Conservation (phyloP, 2,888 invertebrate genomes). For the Lasioglossum figueresi region DNA sequence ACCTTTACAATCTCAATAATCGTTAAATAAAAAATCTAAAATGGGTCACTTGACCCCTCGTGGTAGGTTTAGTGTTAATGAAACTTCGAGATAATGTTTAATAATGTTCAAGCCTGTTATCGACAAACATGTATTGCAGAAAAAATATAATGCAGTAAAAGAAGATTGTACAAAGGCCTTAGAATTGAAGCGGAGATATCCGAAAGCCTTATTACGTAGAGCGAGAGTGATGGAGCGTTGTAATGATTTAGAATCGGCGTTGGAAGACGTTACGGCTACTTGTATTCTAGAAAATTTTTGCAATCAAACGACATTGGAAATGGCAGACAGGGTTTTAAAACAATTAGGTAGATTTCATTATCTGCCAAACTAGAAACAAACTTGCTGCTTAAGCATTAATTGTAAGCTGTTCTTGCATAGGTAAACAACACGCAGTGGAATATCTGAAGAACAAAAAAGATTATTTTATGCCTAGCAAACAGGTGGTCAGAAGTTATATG, state of each 20-base stretch:
- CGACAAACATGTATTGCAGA: constrained; percentile 78
- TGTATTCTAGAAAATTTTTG: constrained; percentile 96
- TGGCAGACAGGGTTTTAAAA: constrained; percentile 95
- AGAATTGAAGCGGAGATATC: constrained; percentile 92
- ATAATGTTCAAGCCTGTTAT: background rate
- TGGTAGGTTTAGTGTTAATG: too few relatives aligned
- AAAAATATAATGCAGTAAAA: constrained; percentile 93
- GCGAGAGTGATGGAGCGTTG: constrained; percentile 93
- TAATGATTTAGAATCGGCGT: constrained; percentile 91
- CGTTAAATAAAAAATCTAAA: too few relatives aligned
- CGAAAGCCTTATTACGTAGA: constrained; percentile 94
- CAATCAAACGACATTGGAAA: constrained; percentile 91
- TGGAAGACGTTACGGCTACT: constrained; percentile 97
- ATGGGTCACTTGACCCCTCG: too few relatives aligned
- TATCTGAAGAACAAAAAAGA: constrained; percentile 87
- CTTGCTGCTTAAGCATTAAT: background rate
- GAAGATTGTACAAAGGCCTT: constrained; percentile 95
- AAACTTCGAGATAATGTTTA: too few relatives aligned
- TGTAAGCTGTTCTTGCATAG: constrained; percentile 68
- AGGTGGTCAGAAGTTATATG: constrained; percentile 94
- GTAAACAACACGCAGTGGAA: constrained; percentile 89
- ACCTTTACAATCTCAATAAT: too few relatives aligned
- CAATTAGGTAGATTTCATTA: constrained; percentile 86
- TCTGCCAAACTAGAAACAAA: background rate
- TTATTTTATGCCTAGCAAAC: constrained; percentile 92